Base-by-base conservation (phyloP, 2,888 invertebrate species). In the Tryphoninae sp. region DNA sequence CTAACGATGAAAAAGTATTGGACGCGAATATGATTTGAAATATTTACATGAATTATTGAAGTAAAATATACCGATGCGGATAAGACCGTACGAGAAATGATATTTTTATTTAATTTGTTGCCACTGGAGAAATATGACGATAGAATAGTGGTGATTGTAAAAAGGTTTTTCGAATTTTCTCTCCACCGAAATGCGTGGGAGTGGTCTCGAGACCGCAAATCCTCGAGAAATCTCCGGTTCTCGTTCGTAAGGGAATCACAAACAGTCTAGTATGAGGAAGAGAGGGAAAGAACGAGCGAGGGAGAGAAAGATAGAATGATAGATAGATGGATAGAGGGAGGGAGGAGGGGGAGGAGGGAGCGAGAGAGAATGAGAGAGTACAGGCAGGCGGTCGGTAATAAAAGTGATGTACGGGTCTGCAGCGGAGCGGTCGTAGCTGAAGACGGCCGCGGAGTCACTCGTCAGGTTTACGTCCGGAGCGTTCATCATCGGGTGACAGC, bases 401-500 rank as follows among this genome's bases (percentile, higher is more conserved):
- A 88, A 88, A 88, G 88, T 88, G 90, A 90, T 90, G 85, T 89
- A 90, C 88, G 88, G 85, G 86, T 86, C 86, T 86, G 87, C 88
- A 85, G 81, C 81, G 73, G 79, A 82, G 84, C 81, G 86, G 86
- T 86, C 84, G 86, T 85, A 86, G 84, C 84, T 83, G 86, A 87
- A 88, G 87, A 87, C 89, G 86, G 85, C 85, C 82, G 72, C 83
- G 84, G 86, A 89, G 87, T 88, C 88, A 87, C 89, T 88, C 89
- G 90, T 90, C 89, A 90, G 88, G 89, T 90, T 89, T 89, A 89
- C 89, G 88, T 88, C 88, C 86, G 85, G 86, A 83, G 85, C 87
- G 89, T 89, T 88, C 88, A 89, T 90, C 90, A 89, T 89, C 87
- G 86, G 86, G 85, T 88, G 89, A 89, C 89, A 88, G 88, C 86